Base-by-base conservation (phyloP, 2,888 invertebrate species). In the Cheilosia scutellata region DNA sequence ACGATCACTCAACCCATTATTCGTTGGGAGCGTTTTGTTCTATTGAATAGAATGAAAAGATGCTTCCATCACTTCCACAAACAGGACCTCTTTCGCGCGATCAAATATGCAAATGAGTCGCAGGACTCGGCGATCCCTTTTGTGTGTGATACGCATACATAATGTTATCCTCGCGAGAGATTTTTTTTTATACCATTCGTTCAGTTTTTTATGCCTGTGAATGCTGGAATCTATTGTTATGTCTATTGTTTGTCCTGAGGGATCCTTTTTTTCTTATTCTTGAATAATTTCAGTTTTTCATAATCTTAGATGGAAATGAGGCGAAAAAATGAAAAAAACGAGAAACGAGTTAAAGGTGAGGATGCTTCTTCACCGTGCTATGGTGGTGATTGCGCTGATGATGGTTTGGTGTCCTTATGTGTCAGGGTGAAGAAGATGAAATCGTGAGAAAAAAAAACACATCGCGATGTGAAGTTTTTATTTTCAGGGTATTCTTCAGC, bases 251-350 rank as follows among this genome's bases (percentile, higher is more conserved):
- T 86, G 82, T 68, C 86, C 33, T 66, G 82, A 82, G 82, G 84
- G 82, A 82, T 86, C 71, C 71, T 82, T 82, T 83, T 82, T 84
- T 84, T 76, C 72, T 82, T 62, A 62, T 71, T 84, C 86, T 86
- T 86, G 86, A 86, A 86, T 84, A 86, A 86, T 86, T 82, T 84
- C 20, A 63, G 72, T 78, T 76, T 86, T 80, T 80, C 71, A 76
- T 76, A 82, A 86, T 82, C 86, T 86, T 58, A 71, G 82, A 86
- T 86, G 86, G 86, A 86, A 86, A 86, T 86, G 86, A 82, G 86
- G 86, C 55, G 82, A 86, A 86, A 86, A 84, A 86, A 76, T n/a
- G 66, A 55, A 76, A 86, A 82, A 79, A 70, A 75, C n/a, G 13
- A 76, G 70, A 44, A 84, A 80, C 84, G 79, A 84, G 84, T 84